These are phyloP conservation scores for Macrophya annulata DNA, from an alignment of 2,888 invertebrate genomes.

Conservation along the genomic window DNA sequence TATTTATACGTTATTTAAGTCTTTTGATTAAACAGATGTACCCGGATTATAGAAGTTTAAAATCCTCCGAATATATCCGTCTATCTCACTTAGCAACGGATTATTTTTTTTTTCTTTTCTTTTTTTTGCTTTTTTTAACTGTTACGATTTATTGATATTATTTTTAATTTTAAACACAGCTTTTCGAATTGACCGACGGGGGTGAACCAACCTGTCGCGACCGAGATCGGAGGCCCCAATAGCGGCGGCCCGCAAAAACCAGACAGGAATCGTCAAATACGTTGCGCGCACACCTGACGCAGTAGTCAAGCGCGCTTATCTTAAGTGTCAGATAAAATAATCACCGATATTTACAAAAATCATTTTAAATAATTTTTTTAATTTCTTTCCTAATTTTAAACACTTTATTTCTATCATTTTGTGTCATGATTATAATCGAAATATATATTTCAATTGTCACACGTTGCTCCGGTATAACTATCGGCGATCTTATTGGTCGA, in stretches of 20 bases:
- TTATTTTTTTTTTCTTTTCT: too few relatives aligned
- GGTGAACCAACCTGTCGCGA: constrained; percentile 68
- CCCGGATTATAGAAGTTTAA: neutral
- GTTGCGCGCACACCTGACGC: constrained; percentile 59
- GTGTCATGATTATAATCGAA: constrained; percentile 45
- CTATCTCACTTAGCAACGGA: neutral
- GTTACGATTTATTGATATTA: neutral
- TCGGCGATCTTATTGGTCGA: constrained; percentile 9
- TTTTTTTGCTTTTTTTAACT: neutral
- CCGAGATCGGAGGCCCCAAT: constrained; percentile 70
- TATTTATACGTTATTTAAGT: constrained; percentile 22
- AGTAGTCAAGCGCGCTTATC: constrained; percentile 63
- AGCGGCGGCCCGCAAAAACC: constrained; percentile 62
- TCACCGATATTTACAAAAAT: neutral
- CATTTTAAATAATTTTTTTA: constrained; percentile 13
- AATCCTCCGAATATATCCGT: neutral
- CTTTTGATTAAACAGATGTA: neutral
- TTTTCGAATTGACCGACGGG: constrained; percentile 58
- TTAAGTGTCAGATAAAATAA: neutral
- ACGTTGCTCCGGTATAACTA: constrained; percentile 62
- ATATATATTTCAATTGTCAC: constrained; percentile 66
- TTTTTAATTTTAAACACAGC: constrained; percentile 11
- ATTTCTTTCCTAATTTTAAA: neutral
- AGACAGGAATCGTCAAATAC: constrained; percentile 62
- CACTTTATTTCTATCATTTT: neutral